These are phyloP conservation scores for Dryas iulia DNA, from an alignment of 1,140 invertebrate genomes.

Conservation along the genomic window DNA sequence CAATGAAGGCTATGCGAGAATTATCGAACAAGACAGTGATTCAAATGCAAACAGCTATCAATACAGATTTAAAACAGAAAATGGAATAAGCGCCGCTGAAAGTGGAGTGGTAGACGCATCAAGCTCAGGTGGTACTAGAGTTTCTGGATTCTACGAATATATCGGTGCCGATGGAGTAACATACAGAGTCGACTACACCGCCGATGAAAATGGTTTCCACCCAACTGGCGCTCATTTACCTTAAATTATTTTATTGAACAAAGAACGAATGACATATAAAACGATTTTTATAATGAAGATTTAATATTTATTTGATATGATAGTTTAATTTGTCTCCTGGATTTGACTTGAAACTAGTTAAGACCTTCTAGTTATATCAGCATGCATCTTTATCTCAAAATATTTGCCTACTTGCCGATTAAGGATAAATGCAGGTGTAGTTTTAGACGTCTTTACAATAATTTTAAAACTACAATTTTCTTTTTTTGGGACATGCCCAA, in stretches of 20 bases:
- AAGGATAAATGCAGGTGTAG: too few relatives aligned
- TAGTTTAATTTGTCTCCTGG: neutral
- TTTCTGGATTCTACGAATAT: conserved; percentile 83
- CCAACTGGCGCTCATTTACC: conserved; percentile 81
- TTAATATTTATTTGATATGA: neutral
- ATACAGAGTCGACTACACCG: conserved; percentile 82
- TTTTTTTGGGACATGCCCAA: too few relatives aligned
- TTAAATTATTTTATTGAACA: conserved; percentile 1
- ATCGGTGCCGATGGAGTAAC: conserved; percentile 80
- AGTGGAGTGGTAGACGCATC: conserved; percentile 74
- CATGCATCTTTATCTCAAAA: too few relatives aligned
- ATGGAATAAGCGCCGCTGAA: conserved; percentile 71
- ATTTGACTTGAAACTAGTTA: too few relatives aligned
- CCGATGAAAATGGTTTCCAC: conserved; percentile 85
- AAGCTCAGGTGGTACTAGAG: conserved; percentile 82
- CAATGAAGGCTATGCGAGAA: conserved; percentile 48
- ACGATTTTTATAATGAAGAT: neutral
- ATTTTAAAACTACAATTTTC: too few relatives aligned
- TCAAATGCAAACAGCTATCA: conserved; percentile 56
- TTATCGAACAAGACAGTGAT: conserved; percentile 60
- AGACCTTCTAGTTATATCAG: too few relatives aligned
- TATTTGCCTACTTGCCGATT: too few relatives aligned
- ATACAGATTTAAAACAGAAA: conserved; percentile 66
- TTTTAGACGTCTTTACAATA: too few relatives aligned
- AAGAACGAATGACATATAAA: conserved; percentile 10